Evolutionary conservation across 2,113 vertebrate species (phyloP).

Genomic region (Petromus typicus): DNA sequence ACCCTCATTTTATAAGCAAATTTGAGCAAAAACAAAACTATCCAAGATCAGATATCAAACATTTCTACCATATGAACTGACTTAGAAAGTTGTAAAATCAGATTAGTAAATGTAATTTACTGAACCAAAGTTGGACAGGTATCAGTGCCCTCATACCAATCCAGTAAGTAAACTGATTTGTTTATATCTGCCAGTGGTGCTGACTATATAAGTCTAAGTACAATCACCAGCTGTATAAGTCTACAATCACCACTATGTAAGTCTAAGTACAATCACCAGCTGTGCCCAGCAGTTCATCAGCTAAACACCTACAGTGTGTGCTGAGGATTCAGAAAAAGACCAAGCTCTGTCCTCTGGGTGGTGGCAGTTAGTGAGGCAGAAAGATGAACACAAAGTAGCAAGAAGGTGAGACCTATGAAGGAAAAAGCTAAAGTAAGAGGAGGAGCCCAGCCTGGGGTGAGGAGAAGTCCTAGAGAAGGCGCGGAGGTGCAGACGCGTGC

Average conservation of each 20-base stretch:
- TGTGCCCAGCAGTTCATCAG: no score
- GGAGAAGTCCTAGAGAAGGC: not conserved
- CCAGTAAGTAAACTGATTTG: not conserved
- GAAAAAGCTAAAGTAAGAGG: not conserved
- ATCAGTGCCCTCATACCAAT: not conserved
- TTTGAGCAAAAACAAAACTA: not conserved
- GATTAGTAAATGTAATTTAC: not conserved
- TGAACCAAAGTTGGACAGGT: slow-evolving; percentile 9
- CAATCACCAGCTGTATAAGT: not conserved
- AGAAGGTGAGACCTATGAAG: not conserved
- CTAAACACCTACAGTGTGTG: no score
- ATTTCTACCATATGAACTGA: not conserved
- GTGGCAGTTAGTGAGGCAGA: not conserved
- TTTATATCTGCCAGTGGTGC: not conserved
- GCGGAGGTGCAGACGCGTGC: fast-evolving
- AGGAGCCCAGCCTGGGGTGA: not conserved
- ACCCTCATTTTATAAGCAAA: not conserved
- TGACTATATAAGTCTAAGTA: fast-evolving
- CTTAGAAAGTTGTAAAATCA: slow-evolving; percentile 19
- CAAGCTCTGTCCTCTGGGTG: not conserved
- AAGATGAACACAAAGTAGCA: not conserved
- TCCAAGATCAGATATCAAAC: not conserved
- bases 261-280: not conserved
- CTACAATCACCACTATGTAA: not conserved
- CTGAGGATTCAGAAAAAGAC: not conserved